Base-by-base conservation (phyloP, 2,888 invertebrate species). In the Tenthredo notha region DNA sequence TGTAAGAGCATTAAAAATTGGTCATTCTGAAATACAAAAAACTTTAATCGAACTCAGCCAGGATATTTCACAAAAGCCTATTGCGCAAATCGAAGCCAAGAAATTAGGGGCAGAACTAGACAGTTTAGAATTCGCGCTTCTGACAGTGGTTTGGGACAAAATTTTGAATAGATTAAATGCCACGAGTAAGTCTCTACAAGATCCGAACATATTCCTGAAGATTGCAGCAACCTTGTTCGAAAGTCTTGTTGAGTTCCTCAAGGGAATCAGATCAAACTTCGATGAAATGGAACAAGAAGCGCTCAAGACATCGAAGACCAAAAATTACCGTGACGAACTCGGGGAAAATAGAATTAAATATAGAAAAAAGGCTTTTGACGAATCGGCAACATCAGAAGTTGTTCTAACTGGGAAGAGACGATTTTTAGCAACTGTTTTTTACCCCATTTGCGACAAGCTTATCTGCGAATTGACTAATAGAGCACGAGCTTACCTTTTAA, bases 1-100 rank as follows among this genome's bases (percentile, higher is more conserved):
- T 86, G 61, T 72, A 25, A 86, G 85, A 29, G 85, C 85, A 74
- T 43, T 86, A 18, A 50, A 50, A 50, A 50, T 50, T 1, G 50
- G 50, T 50, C 50, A 50, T 50, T 50, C 50, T 50, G 50, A 50
- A 50, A 50, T 50, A 50, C 50, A 50, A 50, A 18, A 50, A 50
- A 50, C 50, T 50, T 50, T 50, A 5, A 18, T 50, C 50, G 50
- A 50, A 50, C 18, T 50, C 50, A 50, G 50, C 50, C 18, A 50
- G 50, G 18, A 50, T 50, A 50, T 50, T 50, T 50, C 50, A 25
- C 80, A 72, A 78, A 33, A 67, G 72, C n/a, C 10, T n/a, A 84
- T 40, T 29, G 21, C 37, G 40, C 40, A 50, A 50, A 33, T 47
- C 54, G 84, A 77, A 65, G 80, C 84, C 50, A n/a, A 67, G 21